Evolutionary conservation across 2,797 vertebrate genomes (phyloP).

Genomic region (Bradypodion ventrale): DNA sequence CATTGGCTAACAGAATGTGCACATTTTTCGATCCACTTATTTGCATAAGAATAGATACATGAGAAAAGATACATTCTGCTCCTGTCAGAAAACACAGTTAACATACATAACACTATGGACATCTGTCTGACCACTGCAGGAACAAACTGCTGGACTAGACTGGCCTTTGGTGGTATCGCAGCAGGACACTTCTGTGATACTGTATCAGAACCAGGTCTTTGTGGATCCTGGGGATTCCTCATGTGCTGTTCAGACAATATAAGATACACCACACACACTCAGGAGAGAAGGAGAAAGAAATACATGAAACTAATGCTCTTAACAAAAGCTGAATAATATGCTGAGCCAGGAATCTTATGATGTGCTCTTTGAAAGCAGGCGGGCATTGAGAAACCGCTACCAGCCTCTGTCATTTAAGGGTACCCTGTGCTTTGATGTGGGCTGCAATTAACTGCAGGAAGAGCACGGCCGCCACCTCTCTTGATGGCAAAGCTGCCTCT

Average conservation of each 20-base stretch:
- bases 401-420: slow-evolving; percentile 71
- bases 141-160: not conserved
- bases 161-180: not conserved
- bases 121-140: not conserved
- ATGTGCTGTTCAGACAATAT: not conserved
- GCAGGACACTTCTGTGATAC: not conserved
- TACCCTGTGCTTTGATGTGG: slow-evolving; percentile 67
- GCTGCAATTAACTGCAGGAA: slow-evolving; percentile 60
- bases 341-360: slow-evolving; percentile 47
- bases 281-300: not conserved
- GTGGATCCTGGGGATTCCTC: slow-evolving; percentile 3
- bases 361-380: slow-evolving; percentile 43
- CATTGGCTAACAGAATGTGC: too few species aligned
- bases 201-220: not conserved
- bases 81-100: too few species aligned
- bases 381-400: slow-evolving; percentile 57
- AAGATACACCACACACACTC: not conserved
- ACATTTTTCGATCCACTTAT: too few species aligned
- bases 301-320: slow-evolving; percentile 32
- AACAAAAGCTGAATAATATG: slow-evolving; percentile 44
- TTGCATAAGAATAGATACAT: too few species aligned
- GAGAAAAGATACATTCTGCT: too few species aligned
- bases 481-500: slow-evolving; percentile 50
- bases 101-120: too few species aligned
- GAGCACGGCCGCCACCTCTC: slow-evolving; percentile 49